Evolutionary conservation across 2,888 invertebrate genomes (phyloP).

Genomic region (Agrochola circellaris): DNA sequence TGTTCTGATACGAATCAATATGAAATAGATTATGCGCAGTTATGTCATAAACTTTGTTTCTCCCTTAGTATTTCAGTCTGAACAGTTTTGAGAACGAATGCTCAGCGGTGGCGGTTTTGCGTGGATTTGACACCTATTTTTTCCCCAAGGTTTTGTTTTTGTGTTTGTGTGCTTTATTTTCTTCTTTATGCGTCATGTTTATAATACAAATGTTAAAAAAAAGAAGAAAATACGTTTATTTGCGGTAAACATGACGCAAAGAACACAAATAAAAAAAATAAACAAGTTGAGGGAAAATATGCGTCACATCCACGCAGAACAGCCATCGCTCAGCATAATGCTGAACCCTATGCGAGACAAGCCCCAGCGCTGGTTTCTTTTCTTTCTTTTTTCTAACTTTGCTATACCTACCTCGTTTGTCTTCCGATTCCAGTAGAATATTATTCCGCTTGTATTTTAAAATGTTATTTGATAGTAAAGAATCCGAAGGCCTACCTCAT

Average conservation of each 20-base stretch:
- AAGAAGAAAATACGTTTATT: too few relatives aligned
- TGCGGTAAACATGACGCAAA: too few relatives aligned
- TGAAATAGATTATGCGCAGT: background rate
- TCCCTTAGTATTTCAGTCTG: background rate
- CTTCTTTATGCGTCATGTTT: background rate
- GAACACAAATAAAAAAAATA: too few relatives aligned
- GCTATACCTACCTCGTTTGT: too few relatives aligned
- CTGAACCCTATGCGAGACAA: too few relatives aligned
- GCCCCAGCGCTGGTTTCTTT: too few relatives aligned
- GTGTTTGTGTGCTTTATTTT: background rate
- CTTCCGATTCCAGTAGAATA: too few relatives aligned
- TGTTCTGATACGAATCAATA: slow-evolving; percentile 44
- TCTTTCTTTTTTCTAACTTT: background rate
- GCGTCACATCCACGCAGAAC: too few relatives aligned
- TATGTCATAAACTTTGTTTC: background rate
- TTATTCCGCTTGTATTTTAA: background rate
- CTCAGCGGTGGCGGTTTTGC: background rate
- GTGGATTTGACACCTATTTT: background rate
- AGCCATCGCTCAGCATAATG: too few relatives aligned
- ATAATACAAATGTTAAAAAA: too few relatives aligned
- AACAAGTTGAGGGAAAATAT: too few relatives aligned
- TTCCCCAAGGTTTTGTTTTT: background rate
- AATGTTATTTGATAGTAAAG: background rate
- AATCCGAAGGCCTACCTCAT: background rate
- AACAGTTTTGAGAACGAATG: background rate